Percentiles rank a stretch among this genome's conserved stretches.
Conservation (phyloP, 2,888 invertebrate genomes). For the Andricus quercusramuli region DNA sequence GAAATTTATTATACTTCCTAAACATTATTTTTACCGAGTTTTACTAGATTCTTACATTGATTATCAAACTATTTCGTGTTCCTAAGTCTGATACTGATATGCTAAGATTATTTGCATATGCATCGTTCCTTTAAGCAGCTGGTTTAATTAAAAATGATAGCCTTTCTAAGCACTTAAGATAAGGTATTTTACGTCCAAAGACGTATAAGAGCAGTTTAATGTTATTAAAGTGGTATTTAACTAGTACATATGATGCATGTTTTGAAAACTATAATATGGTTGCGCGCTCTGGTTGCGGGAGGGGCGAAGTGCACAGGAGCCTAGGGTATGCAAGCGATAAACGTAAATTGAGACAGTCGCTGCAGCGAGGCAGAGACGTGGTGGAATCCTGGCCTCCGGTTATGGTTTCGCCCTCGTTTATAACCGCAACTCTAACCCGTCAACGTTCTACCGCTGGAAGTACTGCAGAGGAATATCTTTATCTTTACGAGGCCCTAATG, state of each 20-base stretch:
- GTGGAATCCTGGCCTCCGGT: constrained; percentile 37
- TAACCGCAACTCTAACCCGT: constrained; percentile 47
- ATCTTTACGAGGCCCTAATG: constrained; percentile 53
- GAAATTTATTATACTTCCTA: background rate
- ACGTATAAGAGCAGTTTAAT: background rate
- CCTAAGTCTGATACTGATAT: background rate
- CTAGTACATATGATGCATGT: constrained; percentile 39
- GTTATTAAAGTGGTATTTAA: constrained; percentile 32
- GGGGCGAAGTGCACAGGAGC: constrained; percentile 3
- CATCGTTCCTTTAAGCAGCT: background rate
- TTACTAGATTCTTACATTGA: background rate
- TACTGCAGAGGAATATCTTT: constrained; percentile 39
- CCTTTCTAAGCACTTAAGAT: constrained; percentile 72
- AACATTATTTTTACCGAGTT: background rate
- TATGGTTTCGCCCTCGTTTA: constrained; percentile 45
- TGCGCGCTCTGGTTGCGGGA: background rate
- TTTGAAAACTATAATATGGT: background rate
- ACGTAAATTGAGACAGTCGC: constrained; percentile 47
- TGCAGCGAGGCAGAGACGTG: constrained; percentile 36
- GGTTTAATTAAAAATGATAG: constrained; percentile 63
- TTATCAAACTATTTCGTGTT: background rate
- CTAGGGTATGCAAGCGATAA: background rate
- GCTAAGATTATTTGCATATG: background rate
- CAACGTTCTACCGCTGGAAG: constrained; percentile 1
- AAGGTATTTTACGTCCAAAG: constrained; percentile 28